A percentile compares a stretch with the other conserved stretches of the same genome.
phyloP scores from a whole-genome alignment of 2,113 vertebrate species.

The Arvicanthis niloticus region DNA sequence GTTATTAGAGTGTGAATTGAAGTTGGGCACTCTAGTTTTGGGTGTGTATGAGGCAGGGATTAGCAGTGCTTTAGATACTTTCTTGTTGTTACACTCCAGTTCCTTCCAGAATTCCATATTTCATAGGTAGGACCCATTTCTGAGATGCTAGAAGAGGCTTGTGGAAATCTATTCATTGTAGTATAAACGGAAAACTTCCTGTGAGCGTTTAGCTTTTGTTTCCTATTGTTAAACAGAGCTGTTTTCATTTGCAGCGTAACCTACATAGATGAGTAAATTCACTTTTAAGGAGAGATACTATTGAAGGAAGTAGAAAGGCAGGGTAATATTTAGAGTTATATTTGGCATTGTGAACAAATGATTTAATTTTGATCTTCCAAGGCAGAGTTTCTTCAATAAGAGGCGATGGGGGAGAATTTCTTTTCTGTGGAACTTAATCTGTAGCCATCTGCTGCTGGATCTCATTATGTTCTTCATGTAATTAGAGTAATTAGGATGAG shows the following conservation, averaged over 20 bases:
- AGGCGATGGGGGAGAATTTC: conserved; percentile 75
- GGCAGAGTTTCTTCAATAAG: conserved; percentile 80
- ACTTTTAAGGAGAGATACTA: conserved; percentile 47
- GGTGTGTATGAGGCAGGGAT: background rate
- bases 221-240: background rate
- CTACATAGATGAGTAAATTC: background rate
- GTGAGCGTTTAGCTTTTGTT: background rate
- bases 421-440: conserved; percentile 87
- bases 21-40: background rate
- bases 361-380: conserved; percentile 67
- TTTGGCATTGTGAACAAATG: conserved; percentile 58
- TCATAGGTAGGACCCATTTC: background rate
- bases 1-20: background rate
- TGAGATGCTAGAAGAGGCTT: background rate
- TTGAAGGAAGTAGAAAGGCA: conserved; percentile 53
- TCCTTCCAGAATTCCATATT: background rate
- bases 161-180: background rate
- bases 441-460: conserved; percentile 88
- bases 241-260: conserved; percentile 37
- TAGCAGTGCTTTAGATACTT: background rate
- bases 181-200: background rate
- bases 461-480: conserved; percentile 83
- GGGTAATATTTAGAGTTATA: background rate
- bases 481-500: conserved; percentile 83
- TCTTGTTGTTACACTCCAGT: background rate